Evolutionary conservation across 92 coral and sea anemone genomes (phyloP), one percentile per base, ranked within the genome.

Genomic region (Pocillopora meandrina): DNA sequence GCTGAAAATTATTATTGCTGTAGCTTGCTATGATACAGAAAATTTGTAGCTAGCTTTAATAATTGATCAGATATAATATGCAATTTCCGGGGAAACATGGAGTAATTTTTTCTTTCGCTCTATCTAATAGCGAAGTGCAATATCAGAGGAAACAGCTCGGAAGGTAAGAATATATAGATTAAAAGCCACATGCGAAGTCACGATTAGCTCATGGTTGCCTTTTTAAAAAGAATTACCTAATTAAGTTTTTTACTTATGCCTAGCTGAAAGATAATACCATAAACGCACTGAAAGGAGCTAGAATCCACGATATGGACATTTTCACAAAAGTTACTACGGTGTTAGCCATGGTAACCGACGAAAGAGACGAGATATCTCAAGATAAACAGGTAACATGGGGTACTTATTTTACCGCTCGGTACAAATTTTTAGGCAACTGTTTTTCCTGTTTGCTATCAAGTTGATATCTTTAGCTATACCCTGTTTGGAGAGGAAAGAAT

Each of bases 341-440:
- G 49, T 89, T 93, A 49, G 95, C 95, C 16, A 75, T 93, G 91
- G 95, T 92, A 82, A 91, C 98, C 20, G 84, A 87, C 2, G 84
- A 93, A 56, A 85, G 84, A 56, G 92, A 87, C 21, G 98, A 93
- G 77, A 89, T 93, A 26, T 91, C 97, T 15, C 89, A 84, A 72
- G 83, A 80, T 59, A 86, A 94, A 17, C 97, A 89, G 90, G 97
- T 93, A 68, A 56, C n/a, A 31, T 42, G 56, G 13, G 64, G 52
- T 18, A 4, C 15, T 1, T 17, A 47, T 52, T 12, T 26, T 23
- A 13, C 52, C 52, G 71, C 9, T 65, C 9, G 26, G 16, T 5
- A 20, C 11, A 74, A 14, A 12, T 26, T 26, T 1, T 26, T 26
- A 26, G 31, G 31, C 31, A 26, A 26, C 1, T 26, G 31, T 26